Conservation (phyloP, 2,888 invertebrate species). For the Caenorhabditis sp. region DNA sequence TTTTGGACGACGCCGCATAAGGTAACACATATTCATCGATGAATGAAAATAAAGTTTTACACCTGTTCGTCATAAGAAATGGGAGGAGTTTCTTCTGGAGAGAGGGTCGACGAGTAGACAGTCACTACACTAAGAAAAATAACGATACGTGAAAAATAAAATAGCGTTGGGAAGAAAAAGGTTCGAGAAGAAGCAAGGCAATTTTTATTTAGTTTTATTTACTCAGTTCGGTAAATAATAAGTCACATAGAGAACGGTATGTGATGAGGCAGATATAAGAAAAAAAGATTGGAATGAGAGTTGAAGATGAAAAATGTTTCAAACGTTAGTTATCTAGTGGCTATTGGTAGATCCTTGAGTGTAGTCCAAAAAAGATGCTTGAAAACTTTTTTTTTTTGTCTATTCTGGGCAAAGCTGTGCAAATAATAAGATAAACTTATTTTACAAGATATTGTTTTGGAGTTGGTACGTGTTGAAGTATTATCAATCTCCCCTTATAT, state of each 20-base stretch:
- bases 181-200: not conserved
- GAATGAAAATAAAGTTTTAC: too few species aligned
- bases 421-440: not conserved
- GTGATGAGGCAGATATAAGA: slow-evolving; percentile 4
- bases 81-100: too few species aligned
- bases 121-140: too few species aligned
- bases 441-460: not conserved
- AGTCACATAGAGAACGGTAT: not conserved
- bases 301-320: not conserved
- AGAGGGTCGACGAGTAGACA: too few species aligned
- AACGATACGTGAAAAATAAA: not conserved
- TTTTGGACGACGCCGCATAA: too few species aligned
- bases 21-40: too few species aligned
- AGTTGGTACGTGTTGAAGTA: too few species aligned
- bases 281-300: not conserved
- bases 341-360: not conserved
- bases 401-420: not conserved
- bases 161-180: not conserved
- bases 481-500: too few species aligned
- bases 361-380: not conserved
- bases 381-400: not conserved
- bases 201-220: slow-evolving; percentile 8
- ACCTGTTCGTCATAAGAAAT: too few species aligned
- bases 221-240: slow-evolving; percentile 31
- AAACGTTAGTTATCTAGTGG: not conserved